Conservation (phyloP, 2,888 invertebrate genomes). For the Lamproptera curius region DNA sequence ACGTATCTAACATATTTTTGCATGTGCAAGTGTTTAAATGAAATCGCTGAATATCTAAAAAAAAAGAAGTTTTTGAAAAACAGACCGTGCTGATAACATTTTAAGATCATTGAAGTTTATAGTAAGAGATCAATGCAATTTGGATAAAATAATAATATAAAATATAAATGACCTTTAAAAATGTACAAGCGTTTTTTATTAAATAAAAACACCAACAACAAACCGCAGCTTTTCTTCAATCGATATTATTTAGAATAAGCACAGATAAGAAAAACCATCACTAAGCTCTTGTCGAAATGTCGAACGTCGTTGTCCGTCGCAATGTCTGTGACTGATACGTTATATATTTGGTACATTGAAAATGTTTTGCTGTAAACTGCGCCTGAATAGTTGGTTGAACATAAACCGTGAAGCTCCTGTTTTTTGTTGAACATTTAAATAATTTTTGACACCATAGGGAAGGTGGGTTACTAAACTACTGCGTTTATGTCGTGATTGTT, state of each 20-base stretch:
- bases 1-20: too few relatives aligned
- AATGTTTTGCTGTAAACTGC: conserved; percentile 36
- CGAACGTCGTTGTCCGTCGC: conserved; percentile 29
- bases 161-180: too few relatives aligned
- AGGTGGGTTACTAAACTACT: conserved; percentile 41
- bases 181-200: too few relatives aligned
- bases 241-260: conserved; percentile 1
- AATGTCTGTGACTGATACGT: conserved; percentile 38
- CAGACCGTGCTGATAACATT: too few relatives aligned
- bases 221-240: too few relatives aligned
- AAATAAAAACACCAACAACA: too few relatives aligned
- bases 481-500: conserved; percentile 38
- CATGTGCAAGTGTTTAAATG: too few relatives aligned
- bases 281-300: conserved; percentile 20
- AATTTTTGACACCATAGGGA: conserved; percentile 45
- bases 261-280: conserved; percentile 1
- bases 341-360: conserved; percentile 37
- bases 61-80: too few relatives aligned
- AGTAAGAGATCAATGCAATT: too few relatives aligned
- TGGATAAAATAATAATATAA: too few relatives aligned
- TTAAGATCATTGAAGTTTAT: too few relatives aligned
- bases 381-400: conserved; percentile 29
- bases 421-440: conserved; percentile 35
- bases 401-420: conserved; percentile 23
- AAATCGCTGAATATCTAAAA: too few relatives aligned